These are phyloP conservation scores for Philaenus spumarius DNA, from an alignment of 1,140 invertebrate species.

Conservation along the genomic window DNA sequence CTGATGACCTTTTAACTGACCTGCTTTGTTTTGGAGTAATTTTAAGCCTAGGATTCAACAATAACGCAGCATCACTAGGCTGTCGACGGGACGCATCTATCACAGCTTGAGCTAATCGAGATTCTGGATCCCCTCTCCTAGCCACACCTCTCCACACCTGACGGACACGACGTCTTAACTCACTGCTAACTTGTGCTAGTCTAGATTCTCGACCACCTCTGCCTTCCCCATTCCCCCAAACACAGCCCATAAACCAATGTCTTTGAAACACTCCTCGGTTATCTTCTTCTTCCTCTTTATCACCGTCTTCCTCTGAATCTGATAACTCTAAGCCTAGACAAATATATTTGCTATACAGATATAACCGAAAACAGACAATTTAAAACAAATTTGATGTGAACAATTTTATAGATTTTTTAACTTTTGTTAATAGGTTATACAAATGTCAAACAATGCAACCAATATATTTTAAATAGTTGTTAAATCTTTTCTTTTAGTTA, in stretches of 20 bases:
- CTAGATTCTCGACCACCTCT: slow-evolving; percentile 16
- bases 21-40: slow-evolving; percentile 18
- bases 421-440: too few species aligned
- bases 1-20: slow-evolving; percentile 7
- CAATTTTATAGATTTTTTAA: too few species aligned
- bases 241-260: slow-evolving; percentile 27
- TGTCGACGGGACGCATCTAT: slow-evolving; percentile 19
- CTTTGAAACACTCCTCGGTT: slow-evolving; percentile 24
- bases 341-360: too few species aligned
- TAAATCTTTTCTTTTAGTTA: too few species aligned
- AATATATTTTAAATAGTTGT: too few species aligned
- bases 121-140: slow-evolving; percentile 5
- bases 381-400: too few species aligned
- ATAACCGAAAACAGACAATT: too few species aligned
- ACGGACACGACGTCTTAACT: slow-evolving; percentile 18
- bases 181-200: slow-evolving; percentile 13
- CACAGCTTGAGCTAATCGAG: slow-evolving; percentile 15
- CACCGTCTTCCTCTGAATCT: slow-evolving; percentile 25
- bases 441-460: too few species aligned
- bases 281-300: background rate
- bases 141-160: slow-evolving; percentile 16
- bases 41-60: slow-evolving; percentile 23
- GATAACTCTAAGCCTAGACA: slow-evolving; percentile 24
- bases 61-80: slow-evolving; percentile 22
- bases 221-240: slow-evolving; percentile 7